Conservation (phyloP, 2,113 vertebrate genomes). For the Cacatua alba region DNA sequence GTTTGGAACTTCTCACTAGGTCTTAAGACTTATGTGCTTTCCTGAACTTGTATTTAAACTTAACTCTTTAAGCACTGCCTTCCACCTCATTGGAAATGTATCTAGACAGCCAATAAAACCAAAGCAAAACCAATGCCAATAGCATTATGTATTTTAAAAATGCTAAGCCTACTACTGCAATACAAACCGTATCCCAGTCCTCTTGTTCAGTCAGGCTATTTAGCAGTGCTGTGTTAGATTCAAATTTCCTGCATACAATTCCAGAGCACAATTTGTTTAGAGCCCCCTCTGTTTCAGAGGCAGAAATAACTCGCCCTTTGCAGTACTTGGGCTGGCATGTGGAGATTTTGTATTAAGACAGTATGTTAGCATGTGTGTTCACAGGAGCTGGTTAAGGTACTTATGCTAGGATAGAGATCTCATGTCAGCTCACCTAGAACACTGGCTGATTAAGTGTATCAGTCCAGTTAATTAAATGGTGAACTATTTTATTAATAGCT, state of each 20-base stretch:
- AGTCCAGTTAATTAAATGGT: constrained; percentile 24
- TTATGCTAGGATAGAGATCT: not conserved
- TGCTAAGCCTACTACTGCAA: not conserved
- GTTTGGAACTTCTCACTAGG: not conserved
- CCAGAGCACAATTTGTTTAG: not conserved
- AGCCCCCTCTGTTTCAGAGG: not conserved
- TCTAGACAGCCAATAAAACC: not conserved
- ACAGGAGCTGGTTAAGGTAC: not conserved
- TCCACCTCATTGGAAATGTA: not conserved
- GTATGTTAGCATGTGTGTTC: not conserved
- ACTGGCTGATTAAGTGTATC: not conserved
- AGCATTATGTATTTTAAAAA: not conserved
- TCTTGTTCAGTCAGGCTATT: not conserved
- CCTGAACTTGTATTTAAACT: not conserved
- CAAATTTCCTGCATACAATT: not conserved
- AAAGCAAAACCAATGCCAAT: not conserved
- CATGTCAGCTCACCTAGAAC: not conserved
- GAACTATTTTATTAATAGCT: constrained; percentile 20
- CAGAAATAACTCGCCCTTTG: not conserved
- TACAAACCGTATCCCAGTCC: not conserved
- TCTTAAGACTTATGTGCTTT: not conserved
- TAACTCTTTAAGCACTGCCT: not conserved
- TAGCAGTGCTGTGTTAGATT: not conserved
- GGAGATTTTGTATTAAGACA: not conserved
- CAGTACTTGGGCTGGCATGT: not conserved